Evolutionary conservation across 2,113 vertebrate genomes (phyloP).

Genomic region (Toxotes chatareus): DNA sequence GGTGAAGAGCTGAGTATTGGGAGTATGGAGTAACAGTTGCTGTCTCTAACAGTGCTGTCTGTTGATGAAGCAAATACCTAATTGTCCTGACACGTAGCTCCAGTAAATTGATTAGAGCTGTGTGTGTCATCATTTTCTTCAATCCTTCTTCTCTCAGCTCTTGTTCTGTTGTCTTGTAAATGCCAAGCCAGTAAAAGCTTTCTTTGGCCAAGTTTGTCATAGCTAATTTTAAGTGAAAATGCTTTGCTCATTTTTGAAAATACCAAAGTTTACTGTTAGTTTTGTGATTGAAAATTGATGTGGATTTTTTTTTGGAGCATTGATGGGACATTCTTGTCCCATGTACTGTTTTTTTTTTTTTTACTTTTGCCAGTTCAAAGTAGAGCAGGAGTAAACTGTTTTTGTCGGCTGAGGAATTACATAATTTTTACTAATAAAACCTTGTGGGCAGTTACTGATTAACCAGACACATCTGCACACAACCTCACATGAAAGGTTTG

Average conservation of each 20-base stretch:
- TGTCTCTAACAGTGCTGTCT: neutral
- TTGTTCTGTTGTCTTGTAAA: neutral
- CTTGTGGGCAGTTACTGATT: conserved; percentile 28
- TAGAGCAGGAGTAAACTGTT: neutral
- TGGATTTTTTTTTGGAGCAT: neutral
- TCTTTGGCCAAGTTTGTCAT: neutral
- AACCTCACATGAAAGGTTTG: neutral
- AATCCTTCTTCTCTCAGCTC: neutral
- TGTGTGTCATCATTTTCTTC: neutral
- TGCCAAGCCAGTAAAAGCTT: neutral
- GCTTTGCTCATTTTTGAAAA: neutral
- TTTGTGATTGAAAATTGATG: neutral
- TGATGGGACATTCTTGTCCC: neutral
- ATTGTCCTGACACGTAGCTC: neutral
- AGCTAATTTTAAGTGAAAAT: neutral
- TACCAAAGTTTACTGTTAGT: neutral
- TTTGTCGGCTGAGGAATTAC: neutral
- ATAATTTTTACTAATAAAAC: conserved; percentile 14
- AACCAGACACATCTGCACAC: conserved; percentile 1
- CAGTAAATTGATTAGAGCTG: neutral
- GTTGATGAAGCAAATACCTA: neutral
- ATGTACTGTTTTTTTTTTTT: neutral
- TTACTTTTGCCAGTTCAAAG: neutral
- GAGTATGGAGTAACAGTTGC: neutral
- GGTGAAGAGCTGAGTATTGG: neutral